A percentile compares a stretch with the other conserved stretches of the same genome.
Evolutionary conservation across 2,888 invertebrate species (phyloP).

Genomic region (Stenolophus ochropezus): DNA sequence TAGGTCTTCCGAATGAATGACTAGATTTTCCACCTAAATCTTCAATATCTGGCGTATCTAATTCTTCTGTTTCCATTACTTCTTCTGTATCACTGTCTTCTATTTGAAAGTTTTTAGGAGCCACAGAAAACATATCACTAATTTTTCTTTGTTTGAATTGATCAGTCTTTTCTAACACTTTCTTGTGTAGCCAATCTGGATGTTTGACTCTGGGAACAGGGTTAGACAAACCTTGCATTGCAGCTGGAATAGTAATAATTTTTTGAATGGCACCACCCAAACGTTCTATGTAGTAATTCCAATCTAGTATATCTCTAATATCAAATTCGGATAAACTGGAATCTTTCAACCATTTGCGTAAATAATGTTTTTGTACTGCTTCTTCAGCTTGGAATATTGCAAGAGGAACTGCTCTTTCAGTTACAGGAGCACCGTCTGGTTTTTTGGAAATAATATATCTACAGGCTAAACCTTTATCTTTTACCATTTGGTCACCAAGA

Average conservation of each 20-base stretch:
- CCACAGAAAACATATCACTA: conserved; percentile 88
- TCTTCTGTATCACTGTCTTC: too few relatives aligned
- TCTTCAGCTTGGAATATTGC: conserved; percentile 97
- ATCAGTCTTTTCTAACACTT: conserved; percentile 93
- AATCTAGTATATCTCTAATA: conserved; percentile 95
- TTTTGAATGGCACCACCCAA: conserved; percentile 97
- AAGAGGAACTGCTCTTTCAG: conserved; percentile 94
- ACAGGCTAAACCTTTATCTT: conserved; percentile 97
- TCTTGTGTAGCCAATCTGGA: conserved; percentile 98
- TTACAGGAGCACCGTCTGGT: conserved; percentile 94
- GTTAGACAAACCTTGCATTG: conserved; percentile 94
- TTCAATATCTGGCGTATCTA: conserved; percentile 76
- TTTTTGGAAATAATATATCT: conserved; percentile 96
- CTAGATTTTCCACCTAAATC: conserved; percentile 75
- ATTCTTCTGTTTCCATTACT: conserved; percentile 39
- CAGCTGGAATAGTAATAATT: conserved; percentile 99
- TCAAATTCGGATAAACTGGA: conserved; percentile 86
- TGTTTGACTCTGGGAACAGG: conserved; percentile 96
- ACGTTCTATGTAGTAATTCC: conserved; percentile 98
- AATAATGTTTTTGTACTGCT: conserved; percentile 88
- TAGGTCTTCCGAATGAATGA: conserved; percentile 65
- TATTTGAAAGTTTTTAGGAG: conserved; percentile 73
- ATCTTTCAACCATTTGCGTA: conserved; percentile 96
- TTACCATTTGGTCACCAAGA: conserved; percentile 98
- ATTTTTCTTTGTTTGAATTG: conserved; percentile 94